A percentile compares a stretch with the other conserved stretches of the same genome.
Evolutionary conservation across 2,113 vertebrate species (phyloP).

Genomic region (Neofelis nebulosa): DNA sequence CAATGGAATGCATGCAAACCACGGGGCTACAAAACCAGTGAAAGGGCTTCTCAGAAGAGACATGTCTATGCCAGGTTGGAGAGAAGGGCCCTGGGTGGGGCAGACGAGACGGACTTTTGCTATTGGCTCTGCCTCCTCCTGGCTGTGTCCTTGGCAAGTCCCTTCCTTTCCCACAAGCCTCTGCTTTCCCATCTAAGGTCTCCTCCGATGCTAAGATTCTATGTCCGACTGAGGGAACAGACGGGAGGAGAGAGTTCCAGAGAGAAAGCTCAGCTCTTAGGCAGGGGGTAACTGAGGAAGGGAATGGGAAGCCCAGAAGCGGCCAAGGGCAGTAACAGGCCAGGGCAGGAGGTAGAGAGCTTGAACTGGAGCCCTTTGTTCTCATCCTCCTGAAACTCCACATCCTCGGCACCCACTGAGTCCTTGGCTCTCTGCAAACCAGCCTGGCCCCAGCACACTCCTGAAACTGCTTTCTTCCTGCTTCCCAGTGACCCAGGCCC

Average conservation of each 20-base stretch:
- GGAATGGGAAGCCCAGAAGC: neutral
- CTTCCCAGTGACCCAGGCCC: neutral
- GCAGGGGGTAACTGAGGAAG: neutral
- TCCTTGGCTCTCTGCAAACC: neutral
- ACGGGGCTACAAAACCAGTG: fast-evolving
- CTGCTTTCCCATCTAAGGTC: neutral
- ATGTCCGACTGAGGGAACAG: neutral
- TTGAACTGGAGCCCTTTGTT: neutral
- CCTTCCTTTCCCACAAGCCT: neutral
- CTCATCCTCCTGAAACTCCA: neutral
- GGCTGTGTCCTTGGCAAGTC: neutral
- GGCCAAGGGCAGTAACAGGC: neutral
- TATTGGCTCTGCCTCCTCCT: neutral
- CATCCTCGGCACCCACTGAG: too few species aligned
- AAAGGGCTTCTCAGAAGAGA: neutral
- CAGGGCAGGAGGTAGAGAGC: neutral
- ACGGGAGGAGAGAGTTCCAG: neutral
- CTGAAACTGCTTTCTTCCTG: neutral
- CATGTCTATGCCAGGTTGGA: neutral
- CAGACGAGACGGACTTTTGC: fast-evolving
- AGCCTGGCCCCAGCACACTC: neutral
- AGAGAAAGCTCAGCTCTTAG: neutral
- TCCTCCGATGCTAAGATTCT: neutral
- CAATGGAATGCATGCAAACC: neutral
- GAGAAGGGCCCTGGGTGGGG: neutral